These are phyloP conservation scores for Urocynchramus pylzowi DNA, from an alignment of 2,113 vertebrate species.

Conservation along the genomic window DNA sequence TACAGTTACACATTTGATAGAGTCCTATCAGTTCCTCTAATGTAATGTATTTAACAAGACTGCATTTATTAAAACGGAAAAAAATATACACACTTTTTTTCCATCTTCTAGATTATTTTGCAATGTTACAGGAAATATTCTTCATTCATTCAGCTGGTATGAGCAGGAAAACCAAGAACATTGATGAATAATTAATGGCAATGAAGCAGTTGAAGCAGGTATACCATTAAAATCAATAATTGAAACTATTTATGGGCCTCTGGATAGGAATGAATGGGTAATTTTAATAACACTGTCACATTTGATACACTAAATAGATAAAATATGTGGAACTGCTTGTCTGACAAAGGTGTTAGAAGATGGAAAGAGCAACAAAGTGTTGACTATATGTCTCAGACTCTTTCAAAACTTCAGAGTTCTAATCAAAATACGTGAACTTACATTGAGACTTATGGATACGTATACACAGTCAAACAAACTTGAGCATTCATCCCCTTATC, in stretches of 20 bases:
- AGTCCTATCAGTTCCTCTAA: neutral
- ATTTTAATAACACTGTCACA: neutral
- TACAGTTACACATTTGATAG: neutral
- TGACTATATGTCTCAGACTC: neutral
- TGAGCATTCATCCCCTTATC: neutral
- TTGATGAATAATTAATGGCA: neutral
- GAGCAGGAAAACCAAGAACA: neutral
- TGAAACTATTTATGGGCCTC: neutral
- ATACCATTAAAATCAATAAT: neutral
- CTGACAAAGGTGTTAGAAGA: neutral
- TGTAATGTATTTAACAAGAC: neutral
- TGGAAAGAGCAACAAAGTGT: neutral
- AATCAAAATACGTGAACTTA: neutral
- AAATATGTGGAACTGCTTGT: neutral
- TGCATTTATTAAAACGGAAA: neutral
- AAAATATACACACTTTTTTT: neutral
- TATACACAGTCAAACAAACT: neutral
- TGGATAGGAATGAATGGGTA: neutral
- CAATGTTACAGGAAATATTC: neutral
- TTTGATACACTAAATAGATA: neutral
- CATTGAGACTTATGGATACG: neutral
- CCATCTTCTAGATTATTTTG: neutral
- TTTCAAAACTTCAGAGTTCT: neutral
- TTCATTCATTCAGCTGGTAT: neutral
- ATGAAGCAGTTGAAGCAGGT: neutral